phyloP scores from a whole-genome alignment of 2,888 invertebrate genomes.

The Agriotes lineatus region DNA sequence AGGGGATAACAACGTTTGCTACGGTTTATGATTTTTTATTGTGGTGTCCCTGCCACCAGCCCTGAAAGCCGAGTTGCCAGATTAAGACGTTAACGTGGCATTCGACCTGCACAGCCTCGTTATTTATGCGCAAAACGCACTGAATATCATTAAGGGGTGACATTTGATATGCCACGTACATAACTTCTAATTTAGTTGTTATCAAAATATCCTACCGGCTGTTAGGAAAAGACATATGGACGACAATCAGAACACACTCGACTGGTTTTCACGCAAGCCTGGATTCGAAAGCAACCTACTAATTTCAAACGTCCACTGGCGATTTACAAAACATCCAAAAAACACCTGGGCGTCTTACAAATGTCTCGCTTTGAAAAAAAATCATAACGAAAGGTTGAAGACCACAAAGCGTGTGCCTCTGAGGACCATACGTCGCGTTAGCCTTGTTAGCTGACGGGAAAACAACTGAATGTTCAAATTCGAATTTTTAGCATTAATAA shows the following conservation, averaged over 20 bases:
- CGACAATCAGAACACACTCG: constrained; percentile 25
- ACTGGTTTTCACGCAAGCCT: constrained; percentile 33
- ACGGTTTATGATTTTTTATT: constrained; percentile 51
- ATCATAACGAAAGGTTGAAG: constrained; percentile 24
- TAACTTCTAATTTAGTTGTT: background rate
- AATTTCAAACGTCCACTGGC: too few species aligned
- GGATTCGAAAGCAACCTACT: constrained; percentile 26
- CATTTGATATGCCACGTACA: background rate
- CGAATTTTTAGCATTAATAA: too few species aligned
- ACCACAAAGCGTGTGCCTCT: constrained; percentile 41
- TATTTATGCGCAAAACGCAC: constrained; percentile 14
- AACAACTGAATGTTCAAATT: too few species aligned
- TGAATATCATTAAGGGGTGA: constrained; percentile 11
- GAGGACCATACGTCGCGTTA: constrained; percentile 28
- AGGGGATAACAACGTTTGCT: constrained; percentile 42
- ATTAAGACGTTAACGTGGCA: constrained; percentile 50
- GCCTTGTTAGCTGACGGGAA: too few species aligned
- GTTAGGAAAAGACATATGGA: background rate
- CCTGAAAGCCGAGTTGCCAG: constrained; percentile 28
- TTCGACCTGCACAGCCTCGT: constrained; percentile 49
- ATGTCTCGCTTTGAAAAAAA: constrained; percentile 1
- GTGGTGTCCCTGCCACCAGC: constrained; percentile 44
- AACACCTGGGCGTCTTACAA: constrained; percentile 25
- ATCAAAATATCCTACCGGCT: background rate
- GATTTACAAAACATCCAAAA: too few species aligned